These are phyloP conservation scores for Betta splendens DNA, from an alignment of 2,797 vertebrate genomes.

Conservation along the genomic window DNA sequence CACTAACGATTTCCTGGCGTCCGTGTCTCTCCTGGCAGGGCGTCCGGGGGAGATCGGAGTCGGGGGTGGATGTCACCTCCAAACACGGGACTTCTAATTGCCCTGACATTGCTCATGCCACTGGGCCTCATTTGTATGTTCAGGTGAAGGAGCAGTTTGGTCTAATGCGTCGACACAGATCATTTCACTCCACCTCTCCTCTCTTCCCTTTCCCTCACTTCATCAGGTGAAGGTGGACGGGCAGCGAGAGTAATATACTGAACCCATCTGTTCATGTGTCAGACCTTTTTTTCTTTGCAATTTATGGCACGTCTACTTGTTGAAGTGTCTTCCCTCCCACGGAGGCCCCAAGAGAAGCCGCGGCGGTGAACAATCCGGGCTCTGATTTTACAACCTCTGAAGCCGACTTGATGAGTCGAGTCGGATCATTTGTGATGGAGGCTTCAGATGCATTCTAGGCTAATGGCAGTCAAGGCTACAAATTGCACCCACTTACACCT, in stretches of 20 bases:
- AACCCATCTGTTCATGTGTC: conserved; percentile 82
- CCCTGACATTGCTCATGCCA: conserved; percentile 72
- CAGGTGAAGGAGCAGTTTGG: conserved; percentile 79
- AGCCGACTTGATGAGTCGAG: conserved; percentile 66
- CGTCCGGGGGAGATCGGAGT: conserved; percentile 45
- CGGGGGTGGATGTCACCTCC: conserved; percentile 67
- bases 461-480: conserved; percentile 70
- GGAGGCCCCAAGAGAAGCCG: conserved; percentile 47
- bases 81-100: conserved; percentile 76
- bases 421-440: conserved; percentile 63
- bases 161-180: conserved; percentile 80
- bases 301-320: conserved; percentile 76
- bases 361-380: conserved; percentile 67
- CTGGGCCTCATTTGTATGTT: conserved; percentile 79
- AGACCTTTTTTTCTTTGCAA: conserved; percentile 75
- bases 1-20: conserved; percentile 58
- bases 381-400: conserved; percentile 60
- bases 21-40: conserved; percentile 33
- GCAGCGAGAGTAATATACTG: conserved; percentile 75
- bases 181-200: conserved; percentile 74
- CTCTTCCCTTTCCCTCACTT: conserved; percentile 63
- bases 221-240: conserved; percentile 71
- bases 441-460: conserved; percentile 64
- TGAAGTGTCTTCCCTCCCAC: conserved; percentile 70
- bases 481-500: conserved; percentile 67